Evolutionary conservation across 2,888 invertebrate genomes (phyloP), one percentile per base, ranked within the genome.

Genomic region (Ormyrus thymus): DNA sequence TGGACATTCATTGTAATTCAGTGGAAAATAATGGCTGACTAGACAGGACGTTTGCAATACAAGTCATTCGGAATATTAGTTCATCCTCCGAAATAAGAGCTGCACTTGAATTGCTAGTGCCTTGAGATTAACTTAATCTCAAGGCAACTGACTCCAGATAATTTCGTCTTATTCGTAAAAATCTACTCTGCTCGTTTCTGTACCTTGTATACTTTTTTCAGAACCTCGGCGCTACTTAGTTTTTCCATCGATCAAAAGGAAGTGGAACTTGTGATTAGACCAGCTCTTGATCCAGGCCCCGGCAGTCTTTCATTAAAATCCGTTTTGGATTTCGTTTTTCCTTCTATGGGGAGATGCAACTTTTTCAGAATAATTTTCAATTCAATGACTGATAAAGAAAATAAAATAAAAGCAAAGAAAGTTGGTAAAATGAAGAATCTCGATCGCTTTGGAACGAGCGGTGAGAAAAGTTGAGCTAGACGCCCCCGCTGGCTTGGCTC

Each of bases 241-340:
- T n/a, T n/a, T n/a, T n/a, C n/a, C 53, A 9, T 43, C 9, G 62
- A 65, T 68, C 29, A 13, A 55, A 45, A 71, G 77, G 77, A 77
- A 77, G 56, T 69, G 71, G 68, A 71, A 73, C 74, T 70, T 62
- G 48, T 77, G 65, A 75, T 80, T 78, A 74, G 46, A 43, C 51
- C 56, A 4, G 29, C 29, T 46, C 53, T 43, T 45, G 13, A 48
- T 51, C 50, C 58, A 73, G 66, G 74, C 71, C 70, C 62, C 15
- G 48, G 71, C 5, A 77, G 77, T 59, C 80, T 74, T 77, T 70
- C 53, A 59, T 77, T 69, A 64, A 55, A 7, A 45, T 15, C 55
- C 64, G 29, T 64, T 68, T 68, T 2, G n/a, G 48, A 11, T 43
- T 15, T 48, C 13, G 6, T 75, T 70, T 29, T 74, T 55, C 46